These are phyloP conservation scores for Diceros bicornis DNA, from an alignment of 2,797 vertebrate species.

Conservation along the genomic window DNA sequence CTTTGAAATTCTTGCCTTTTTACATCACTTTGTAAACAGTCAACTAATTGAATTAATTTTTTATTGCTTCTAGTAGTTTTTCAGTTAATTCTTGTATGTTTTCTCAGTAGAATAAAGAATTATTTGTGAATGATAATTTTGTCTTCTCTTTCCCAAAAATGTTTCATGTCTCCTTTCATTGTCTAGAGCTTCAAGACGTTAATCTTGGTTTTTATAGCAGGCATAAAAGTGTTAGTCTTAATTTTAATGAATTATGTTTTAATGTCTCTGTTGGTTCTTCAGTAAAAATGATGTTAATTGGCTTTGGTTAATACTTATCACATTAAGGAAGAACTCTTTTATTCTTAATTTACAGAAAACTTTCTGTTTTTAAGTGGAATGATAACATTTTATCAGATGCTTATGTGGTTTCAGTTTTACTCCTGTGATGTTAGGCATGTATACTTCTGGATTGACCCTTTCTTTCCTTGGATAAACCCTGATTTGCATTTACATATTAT, in stretches of 20 bases:
- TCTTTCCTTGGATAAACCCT: neutral
- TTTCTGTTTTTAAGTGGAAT: neutral
- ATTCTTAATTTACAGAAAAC: neutral
- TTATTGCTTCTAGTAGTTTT: neutral
- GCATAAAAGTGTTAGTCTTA: neutral
- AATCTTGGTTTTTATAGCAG: neutral
- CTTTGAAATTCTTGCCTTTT: neutral
- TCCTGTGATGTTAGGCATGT: neutral
- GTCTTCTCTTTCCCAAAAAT: neutral
- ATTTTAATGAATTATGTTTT: neutral
- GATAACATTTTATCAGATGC: neutral
- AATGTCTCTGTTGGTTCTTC: neutral
- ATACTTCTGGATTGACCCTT: neutral
- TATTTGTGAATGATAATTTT: neutral
- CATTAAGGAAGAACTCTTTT: neutral
- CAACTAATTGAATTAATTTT: neutral
- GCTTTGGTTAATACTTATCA: neutral
- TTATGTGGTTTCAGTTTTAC: neutral
- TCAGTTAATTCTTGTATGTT: neutral
- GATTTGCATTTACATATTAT: neutral
- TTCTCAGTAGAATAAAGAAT: neutral
- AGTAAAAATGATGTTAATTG: neutral
- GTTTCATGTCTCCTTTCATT: neutral
- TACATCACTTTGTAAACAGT: neutral
- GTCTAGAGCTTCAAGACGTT: neutral